Conservation (phyloP, 1,140 invertebrate species). For the Drosophila saltans region DNA sequence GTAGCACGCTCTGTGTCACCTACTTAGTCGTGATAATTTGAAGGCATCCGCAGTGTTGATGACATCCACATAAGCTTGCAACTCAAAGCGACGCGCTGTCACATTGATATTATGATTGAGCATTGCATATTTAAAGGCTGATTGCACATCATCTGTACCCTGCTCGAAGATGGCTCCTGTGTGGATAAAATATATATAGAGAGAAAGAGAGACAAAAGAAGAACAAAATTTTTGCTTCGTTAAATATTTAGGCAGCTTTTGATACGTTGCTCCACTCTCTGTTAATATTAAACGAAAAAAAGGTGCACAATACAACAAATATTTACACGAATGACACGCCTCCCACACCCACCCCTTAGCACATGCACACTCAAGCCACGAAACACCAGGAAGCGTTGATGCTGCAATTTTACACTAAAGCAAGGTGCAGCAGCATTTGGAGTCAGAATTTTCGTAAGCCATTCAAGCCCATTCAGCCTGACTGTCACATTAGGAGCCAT, state of each 20-base stretch:
- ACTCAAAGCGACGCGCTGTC: slow-evolving; percentile 89
- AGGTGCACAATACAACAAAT: slow-evolving; percentile 62
- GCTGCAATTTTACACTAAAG: slow-evolving; percentile 71
- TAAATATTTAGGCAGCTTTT: slow-evolving; percentile 80
- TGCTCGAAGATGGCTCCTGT: slow-evolving; percentile 95
- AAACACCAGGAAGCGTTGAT: slow-evolving; percentile 77
- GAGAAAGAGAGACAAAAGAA: slow-evolving; percentile 8
- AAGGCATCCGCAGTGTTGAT: slow-evolving; percentile 96
- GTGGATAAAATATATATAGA: slow-evolving; percentile 15
- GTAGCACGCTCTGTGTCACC: slow-evolving; percentile 84
- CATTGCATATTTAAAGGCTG: slow-evolving; percentile 94
- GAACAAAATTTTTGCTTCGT: slow-evolving; percentile 74
- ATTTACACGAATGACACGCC: slow-evolving; percentile 76
- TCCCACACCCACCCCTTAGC: slow-evolving; percentile 7
- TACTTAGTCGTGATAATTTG: slow-evolving; percentile 94
- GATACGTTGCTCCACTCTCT: slow-evolving; percentile 58
- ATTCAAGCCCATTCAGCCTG: slow-evolving; percentile 75
- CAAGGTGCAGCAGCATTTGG: slow-evolving; percentile 25
- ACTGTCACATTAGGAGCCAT: slow-evolving; percentile 77
- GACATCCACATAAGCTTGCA: slow-evolving; percentile 94
- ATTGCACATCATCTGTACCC: slow-evolving; percentile 93
- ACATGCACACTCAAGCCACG: slow-evolving; percentile 7
- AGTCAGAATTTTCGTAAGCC: slow-evolving; percentile 44
- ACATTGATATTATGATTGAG: slow-evolving; percentile 91
- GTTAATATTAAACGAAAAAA: slow-evolving; percentile 79